Evolutionary conservation across 2,888 invertebrate genomes (phyloP), one percentile per base, ranked within the genome.

Genomic region (Drosophila putrida): DNA sequence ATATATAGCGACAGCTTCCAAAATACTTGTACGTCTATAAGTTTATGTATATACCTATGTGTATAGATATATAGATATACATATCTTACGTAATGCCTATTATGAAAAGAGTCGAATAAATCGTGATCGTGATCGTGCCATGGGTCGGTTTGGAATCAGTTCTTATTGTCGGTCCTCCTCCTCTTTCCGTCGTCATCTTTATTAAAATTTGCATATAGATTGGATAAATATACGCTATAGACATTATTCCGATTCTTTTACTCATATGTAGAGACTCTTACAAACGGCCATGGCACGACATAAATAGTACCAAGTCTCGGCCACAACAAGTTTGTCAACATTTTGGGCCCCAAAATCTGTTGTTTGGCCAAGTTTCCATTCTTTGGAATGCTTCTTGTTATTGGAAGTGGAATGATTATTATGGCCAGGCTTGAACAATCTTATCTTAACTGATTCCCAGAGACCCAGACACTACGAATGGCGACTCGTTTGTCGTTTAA

Each of bases 11-110:
- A 57, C 47, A 60, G 72, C 62, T 72, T 75, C 76, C 68, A 71
- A 71, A 72, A 28, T 39, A 55, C 54, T 15, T 10, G 10, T 38
- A n/a, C 8, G 20, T 13, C 31, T 28, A 13, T 6, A 53, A 38
- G 27, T 6, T 28, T 58, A 47, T 58, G 27, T 38, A 67, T 47
- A 46, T 35, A 41, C 20, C 20, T 20, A 20, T 20, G 25, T 10
- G 25, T 27, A 11, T 36, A 27, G 28, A 58, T 31, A 9, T 44
- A 28, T 49, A 50, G 15, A 54, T n/a, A 43, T 20, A 46, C 36
- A 50, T 20, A 20, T 55, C 65, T 82, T 82, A 84, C 81, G 81
- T 80, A 82, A 82, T 82, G 61, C 8, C 43, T 71, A 75, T 66
- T 67, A 66, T 65, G 46, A 83, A 66, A 68, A 49, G 36, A 39